Percentiles rank a stretch among this genome's conserved stretches.
These are phyloP conservation scores for Amphimallon solstitiale DNA, from an alignment of 2,888 invertebrate genomes.

Conservation along the genomic window DNA sequence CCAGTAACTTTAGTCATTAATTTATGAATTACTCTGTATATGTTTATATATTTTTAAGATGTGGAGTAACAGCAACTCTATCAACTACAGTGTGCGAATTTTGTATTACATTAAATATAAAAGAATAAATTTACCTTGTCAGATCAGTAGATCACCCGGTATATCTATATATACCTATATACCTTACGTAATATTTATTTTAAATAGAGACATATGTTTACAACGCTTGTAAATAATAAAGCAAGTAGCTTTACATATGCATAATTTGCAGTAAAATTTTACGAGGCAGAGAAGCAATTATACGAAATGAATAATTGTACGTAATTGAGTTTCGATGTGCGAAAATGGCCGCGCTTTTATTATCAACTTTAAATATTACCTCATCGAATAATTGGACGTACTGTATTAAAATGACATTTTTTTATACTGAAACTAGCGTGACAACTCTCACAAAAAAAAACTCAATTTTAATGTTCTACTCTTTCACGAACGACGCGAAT, in stretches of 20 bases:
- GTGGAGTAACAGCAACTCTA: no score
- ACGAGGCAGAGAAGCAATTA: constrained; percentile 12
- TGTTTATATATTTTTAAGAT: no score
- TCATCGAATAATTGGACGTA: constrained; percentile 7
- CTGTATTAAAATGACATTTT: background rate
- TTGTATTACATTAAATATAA: no score
- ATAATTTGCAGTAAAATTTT: constrained; percentile 15
- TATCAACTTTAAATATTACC: background rate
- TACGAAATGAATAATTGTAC: background rate
- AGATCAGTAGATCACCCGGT: no score
- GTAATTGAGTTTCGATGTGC: background rate
- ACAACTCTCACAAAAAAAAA: background rate
- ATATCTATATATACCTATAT: no score
- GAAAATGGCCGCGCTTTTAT: background rate
- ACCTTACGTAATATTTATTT: no score
- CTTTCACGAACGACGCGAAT: background rate
- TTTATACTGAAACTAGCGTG: background rate
- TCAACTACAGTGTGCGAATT: no score
- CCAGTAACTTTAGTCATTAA: no score
- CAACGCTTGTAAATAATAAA: no score
- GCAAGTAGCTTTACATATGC: background rate
- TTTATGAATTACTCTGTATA: no score
- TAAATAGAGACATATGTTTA: no score
- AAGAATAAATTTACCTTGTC: no score
- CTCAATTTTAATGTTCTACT: background rate